Evolutionary conservation across 2,888 invertebrate species (phyloP).

Genomic region (Dasysyrphus albostriatus): DNA sequence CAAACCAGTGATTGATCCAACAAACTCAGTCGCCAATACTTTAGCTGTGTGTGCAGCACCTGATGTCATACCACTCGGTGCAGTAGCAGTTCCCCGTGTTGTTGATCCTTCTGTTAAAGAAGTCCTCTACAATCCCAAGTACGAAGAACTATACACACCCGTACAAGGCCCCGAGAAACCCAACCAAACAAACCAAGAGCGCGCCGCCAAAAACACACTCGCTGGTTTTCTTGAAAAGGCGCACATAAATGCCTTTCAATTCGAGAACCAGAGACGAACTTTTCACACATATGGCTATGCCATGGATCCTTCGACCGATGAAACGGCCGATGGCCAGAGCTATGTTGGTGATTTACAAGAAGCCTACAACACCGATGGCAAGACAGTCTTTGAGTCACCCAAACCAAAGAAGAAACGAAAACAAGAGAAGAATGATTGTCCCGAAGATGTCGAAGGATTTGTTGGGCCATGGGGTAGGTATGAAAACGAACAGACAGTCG

Average conservation of each 20-base stretch:
- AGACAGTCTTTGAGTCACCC: conserved; percentile 95
- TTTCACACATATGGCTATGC: conserved; percentile 98
- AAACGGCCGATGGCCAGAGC: conserved; percentile 83
- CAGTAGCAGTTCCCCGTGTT: conserved; percentile 88
- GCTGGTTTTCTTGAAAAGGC: conserved; percentile 98
- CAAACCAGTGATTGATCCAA: conserved; percentile 85
- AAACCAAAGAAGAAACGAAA: conserved; percentile 91
- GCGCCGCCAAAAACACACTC: conserved; percentile 94
- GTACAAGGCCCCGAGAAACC: conserved; percentile 97
- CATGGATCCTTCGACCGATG: conserved; percentile 94
- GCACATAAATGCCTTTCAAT: conserved; percentile 97
- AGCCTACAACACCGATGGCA: conserved; percentile 90
- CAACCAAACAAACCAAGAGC: conserved; percentile 94
- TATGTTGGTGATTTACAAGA: conserved; percentile 87
- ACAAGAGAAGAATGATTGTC: conserved; percentile 93
- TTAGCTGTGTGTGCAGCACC: conserved; percentile 93
- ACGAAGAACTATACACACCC: conserved; percentile 97
- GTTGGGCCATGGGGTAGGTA: conserved; percentile 99
- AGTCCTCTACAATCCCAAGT: conserved; percentile 95
- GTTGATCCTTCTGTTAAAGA: conserved; percentile 93
- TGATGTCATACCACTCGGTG: conserved; percentile 91
- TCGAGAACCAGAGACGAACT: conserved; percentile 97
- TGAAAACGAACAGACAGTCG: conserved; percentile 93
- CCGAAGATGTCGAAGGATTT: conserved; percentile 96
- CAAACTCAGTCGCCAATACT: conserved; percentile 86